Percentiles rank a stretch among this genome's conserved stretches.
These are phyloP conservation scores for Triplophysa yarkandensis DNA, from an alignment of 2,797 vertebrate genomes.

Conservation along the genomic window DNA sequence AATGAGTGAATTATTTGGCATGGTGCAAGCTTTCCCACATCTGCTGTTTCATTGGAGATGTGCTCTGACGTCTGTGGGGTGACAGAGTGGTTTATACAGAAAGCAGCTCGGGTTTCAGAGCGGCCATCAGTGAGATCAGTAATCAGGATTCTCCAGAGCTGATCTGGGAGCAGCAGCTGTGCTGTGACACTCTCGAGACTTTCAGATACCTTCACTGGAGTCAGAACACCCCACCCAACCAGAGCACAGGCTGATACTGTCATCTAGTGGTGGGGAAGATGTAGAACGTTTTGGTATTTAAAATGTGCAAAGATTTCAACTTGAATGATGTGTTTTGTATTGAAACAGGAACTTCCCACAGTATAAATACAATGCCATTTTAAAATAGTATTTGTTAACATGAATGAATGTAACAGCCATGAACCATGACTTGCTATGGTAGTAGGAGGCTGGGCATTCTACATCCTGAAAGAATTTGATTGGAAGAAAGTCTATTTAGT, in stretches of 20 bases:
- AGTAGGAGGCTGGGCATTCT: neutral
- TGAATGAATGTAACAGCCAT: neutral
- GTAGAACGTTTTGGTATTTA: neutral
- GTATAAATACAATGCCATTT: neutral
- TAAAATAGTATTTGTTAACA: too few relatives aligned
- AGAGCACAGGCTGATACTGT: slow-evolving; percentile 63
- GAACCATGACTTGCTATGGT: neutral
- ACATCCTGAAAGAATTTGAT: neutral
- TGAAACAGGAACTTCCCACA: neutral
- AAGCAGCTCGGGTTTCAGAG: slow-evolving; percentile 63
- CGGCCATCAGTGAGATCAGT: slow-evolving; percentile 62
- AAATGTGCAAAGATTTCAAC: neutral
- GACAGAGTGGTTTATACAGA: slow-evolving; percentile 51
- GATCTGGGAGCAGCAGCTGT: slow-evolving; percentile 62
- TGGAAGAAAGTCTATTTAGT: neutral
- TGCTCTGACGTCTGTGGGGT: slow-evolving; percentile 56
- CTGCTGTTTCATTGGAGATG: slow-evolving; percentile 60
- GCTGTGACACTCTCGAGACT: slow-evolving; percentile 41
- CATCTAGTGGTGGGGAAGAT: slow-evolving; percentile 66
- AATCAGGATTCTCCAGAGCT: slow-evolving; percentile 64
- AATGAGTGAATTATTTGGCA: slow-evolving; percentile 56
- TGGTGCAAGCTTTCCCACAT: slow-evolving; percentile 66
- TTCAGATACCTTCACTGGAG: slow-evolving; percentile 25
- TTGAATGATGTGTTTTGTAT: neutral
- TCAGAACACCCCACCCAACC: slow-evolving; percentile 30